Conservation (phyloP, 2,888 invertebrate species). For the Eupsilia transversa region DNA sequence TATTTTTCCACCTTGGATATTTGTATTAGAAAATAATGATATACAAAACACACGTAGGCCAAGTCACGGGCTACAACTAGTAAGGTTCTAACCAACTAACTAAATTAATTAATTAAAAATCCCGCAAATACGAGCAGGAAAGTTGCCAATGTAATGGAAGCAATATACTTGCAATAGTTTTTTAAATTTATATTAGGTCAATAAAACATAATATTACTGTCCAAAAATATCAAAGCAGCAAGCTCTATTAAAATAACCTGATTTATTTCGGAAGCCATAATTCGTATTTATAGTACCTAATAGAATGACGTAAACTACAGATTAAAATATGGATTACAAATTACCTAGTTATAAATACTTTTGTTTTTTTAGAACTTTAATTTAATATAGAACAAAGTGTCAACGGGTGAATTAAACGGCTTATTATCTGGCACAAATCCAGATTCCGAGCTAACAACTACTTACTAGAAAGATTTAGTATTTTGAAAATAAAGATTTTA, state of each 20-base stretch:
- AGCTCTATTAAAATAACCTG: constrained; percentile 20
- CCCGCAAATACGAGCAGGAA: neutral
- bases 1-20: too few relatives aligned
- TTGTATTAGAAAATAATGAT: neutral
- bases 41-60: neutral
- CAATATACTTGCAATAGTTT: neutral
- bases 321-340: constrained; percentile 12
- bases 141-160: neutral
- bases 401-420: neutral
- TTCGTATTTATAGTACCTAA: constrained; percentile 19
- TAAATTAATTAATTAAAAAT: neutral
- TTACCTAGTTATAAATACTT: neutral
- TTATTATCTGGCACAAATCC: too few relatives aligned
- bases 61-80: too few relatives aligned
- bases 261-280: constrained; percentile 19
- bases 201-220: neutral
- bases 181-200: neutral
- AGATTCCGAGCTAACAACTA: too few relatives aligned
- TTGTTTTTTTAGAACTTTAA: neutral
- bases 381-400: neutral
- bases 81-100: neutral
- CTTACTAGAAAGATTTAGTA: neutral
- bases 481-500: neutral
- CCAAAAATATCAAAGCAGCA: neutral
- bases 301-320: constrained; percentile 12